Conservation (phyloP, 30 jellyfish, hydroid and myxozoan species). For the Calvadosia cruxmelitensis region DNA sequence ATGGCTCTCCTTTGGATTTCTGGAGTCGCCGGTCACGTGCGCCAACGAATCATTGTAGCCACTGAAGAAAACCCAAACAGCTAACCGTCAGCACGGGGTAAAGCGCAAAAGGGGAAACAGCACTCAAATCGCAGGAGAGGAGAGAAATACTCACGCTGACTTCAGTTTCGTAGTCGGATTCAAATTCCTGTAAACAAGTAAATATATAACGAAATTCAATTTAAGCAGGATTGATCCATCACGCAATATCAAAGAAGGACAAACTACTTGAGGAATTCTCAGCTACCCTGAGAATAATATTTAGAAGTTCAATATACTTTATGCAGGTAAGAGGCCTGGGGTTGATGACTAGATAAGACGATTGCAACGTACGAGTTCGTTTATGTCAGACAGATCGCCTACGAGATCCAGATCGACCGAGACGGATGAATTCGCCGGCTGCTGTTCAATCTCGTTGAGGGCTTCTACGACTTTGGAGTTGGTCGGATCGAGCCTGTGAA, state of each 20-base stretch:
- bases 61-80: too few species aligned
- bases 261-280: too few species aligned
- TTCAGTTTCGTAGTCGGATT: background rate
- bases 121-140: too few species aligned
- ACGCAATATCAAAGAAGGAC: background rate
- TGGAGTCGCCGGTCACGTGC: too few species aligned
- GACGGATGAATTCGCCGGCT: background rate
- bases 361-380: background rate
- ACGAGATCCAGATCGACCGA: background rate
- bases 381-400: background rate
- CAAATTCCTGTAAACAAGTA: background rate
- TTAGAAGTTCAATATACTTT: too few species aligned
- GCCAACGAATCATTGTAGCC: too few species aligned
- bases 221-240: background rate
- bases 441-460: background rate
- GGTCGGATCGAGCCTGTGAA: background rate
- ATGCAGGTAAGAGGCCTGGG: too few species aligned
- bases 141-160: background rate
- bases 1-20: too few species aligned
- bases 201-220: background rate
- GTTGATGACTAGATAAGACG: too few species aligned
- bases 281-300: too few species aligned
- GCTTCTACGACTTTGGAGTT: background rate
- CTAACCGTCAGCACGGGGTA: too few species aligned
- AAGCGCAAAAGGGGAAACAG: too few species aligned